Conservation (phyloP, 2,888 invertebrate species). For the Leptarthrus brevirostris region DNA sequence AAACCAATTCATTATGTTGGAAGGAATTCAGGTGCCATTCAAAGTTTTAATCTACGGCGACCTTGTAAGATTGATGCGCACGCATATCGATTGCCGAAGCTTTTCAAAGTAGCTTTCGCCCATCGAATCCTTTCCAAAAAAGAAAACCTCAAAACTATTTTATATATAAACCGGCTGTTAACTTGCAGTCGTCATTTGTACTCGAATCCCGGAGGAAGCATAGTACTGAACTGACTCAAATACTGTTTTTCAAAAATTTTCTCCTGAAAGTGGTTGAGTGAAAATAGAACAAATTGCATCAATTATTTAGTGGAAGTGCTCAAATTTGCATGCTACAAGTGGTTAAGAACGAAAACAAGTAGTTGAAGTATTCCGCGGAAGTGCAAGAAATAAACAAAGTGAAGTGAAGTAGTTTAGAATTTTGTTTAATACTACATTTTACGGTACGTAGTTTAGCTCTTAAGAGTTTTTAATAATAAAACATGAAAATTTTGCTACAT, state of each 20-base stretch:
- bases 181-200: slow-evolving; percentile 35
- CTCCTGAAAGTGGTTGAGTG: background rate
- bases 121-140: slow-evolving; percentile 14
- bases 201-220: background rate
- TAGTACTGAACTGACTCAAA: background rate
- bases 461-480: background rate
- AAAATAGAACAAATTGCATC: background rate
- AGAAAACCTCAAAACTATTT: slow-evolving; percentile 8
- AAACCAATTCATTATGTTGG: background rate
- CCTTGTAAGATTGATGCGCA: slow-evolving; percentile 52
- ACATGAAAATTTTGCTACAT: background rate
- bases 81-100: slow-evolving; percentile 52
- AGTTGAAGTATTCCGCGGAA: background rate
- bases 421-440: background rate
- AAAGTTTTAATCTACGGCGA: slow-evolving; percentile 40
- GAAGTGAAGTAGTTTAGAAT: slow-evolving; percentile 1
- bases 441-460: background rate
- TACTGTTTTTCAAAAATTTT: background rate
- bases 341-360: background rate
- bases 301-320: background rate
- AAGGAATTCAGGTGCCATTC: slow-evolving; percentile 32
- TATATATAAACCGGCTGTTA: slow-evolving; percentile 42
- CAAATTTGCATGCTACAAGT: slow-evolving; percentile 8
- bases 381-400: background rate
- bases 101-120: slow-evolving; percentile 4